phyloP scores from a whole-genome alignment of 2,888 invertebrate genomes.

The Nemotelus pantherinus region DNA sequence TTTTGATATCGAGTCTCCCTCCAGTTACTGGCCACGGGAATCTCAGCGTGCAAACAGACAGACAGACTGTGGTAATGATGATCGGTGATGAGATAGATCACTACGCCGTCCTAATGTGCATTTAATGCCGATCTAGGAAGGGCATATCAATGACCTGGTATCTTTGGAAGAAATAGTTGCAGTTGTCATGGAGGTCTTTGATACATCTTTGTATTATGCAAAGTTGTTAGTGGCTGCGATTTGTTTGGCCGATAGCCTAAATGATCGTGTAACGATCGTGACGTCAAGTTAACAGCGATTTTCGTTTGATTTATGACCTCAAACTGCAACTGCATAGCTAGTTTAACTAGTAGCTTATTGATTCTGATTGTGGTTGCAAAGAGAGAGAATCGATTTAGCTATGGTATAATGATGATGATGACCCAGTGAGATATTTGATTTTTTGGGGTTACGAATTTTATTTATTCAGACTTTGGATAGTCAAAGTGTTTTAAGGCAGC shows the following conservation, averaged over 20 bases:
- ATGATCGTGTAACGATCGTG: slow-evolving; percentile 23
- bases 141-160: slow-evolving; percentile 37
- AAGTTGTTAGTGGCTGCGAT: slow-evolving; percentile 13
- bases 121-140: slow-evolving; percentile 19
- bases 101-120: slow-evolving; percentile 16
- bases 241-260: slow-evolving; percentile 24
- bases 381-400: no score
- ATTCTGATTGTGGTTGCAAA: no score
- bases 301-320: no score
- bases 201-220: slow-evolving; percentile 2
- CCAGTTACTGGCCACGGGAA: not conserved
- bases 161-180: slow-evolving; percentile 1
- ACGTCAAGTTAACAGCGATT: not conserved
- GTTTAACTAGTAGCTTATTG: no score
- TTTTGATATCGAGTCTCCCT: slow-evolving; percentile 8
- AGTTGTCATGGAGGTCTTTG: slow-evolving; percentile 35
- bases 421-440: no score
- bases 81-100: slow-evolving; percentile 31
- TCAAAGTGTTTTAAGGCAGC: no score
- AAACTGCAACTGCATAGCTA: no score
- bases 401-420: no score
- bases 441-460: no score
- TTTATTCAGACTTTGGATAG: no score
- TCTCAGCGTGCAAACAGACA: no score
- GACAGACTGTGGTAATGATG: slow-evolving; percentile 2